Base-by-base conservation (phyloP, 2,888 invertebrate genomes). In the Rhyacophila evoluta region DNA sequence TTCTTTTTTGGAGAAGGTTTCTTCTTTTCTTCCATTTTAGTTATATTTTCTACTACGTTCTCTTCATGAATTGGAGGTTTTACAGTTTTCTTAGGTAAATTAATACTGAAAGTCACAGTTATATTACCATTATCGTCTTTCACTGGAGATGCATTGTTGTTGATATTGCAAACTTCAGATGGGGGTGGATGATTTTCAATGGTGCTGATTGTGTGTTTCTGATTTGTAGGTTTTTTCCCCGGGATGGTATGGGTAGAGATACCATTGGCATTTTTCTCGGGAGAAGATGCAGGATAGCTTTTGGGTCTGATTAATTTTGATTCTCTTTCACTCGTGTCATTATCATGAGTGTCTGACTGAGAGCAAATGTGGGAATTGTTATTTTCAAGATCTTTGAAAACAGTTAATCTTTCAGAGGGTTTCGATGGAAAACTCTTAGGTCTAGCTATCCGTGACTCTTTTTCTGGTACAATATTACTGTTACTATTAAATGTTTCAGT, bases 391-490 rank as follows among this genome's bases (percentile, higher is more conserved):
- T 75, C 55, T 28, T 41, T 55, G 37, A 69, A 12, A 41, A 41
- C 41, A 25, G 12, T 41, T 5, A 72, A 38, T 27, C 41, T 82
- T 4, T 84, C 84, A 0, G 83, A 79, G 36, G 86, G 86, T 83
- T 91, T 91, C 69, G 87, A 87, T 0, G 91, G 91, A 84, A 90
- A 91, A 41, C 91, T 91, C 83, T 91, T 91, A 0, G 91, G 91
- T 10, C 91, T 85, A 28, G 88, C 87, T 3, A 91, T 84, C 83
- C 88, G 89, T 1, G 91, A 91, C 80, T 88, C 89, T 74, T 84
- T 87, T 38, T 86, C 83, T 10, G 82, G 73, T 55, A n/a, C n/a
- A n/a, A n/a, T 10, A 25, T 55, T 55, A 1, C 4, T 1, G 55
- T 12, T 19, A 55, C 19, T 55, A 19, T 25, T 55, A 1, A 55